phyloP scores from a whole-genome alignment of 2,113 vertebrate species.

The Octodon degus region DNA sequence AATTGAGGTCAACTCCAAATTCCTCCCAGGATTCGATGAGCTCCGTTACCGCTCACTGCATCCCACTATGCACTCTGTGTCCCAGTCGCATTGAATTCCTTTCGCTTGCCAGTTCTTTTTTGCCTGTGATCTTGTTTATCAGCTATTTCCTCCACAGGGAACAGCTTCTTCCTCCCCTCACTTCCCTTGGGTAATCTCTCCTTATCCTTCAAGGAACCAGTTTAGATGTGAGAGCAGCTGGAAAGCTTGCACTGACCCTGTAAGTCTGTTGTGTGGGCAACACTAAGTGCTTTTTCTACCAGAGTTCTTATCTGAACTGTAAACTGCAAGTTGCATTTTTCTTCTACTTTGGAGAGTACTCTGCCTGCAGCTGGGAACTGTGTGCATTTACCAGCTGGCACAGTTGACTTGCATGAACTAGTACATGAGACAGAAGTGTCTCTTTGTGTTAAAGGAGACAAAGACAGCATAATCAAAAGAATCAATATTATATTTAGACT shows the following conservation, averaged over 20 bases:
- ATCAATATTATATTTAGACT: neutral
- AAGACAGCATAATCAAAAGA: neutral
- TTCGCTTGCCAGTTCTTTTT: neutral
- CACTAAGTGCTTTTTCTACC: neutral
- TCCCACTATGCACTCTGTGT: neutral
- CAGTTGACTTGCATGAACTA: neutral
- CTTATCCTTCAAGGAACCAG: neutral
- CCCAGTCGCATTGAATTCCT: neutral
- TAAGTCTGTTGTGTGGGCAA: neutral
- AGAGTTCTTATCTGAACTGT: neutral
- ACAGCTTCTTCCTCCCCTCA: neutral
- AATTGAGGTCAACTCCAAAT: neutral
- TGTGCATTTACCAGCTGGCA: neutral
- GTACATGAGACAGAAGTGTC: neutral
- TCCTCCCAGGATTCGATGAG: neutral
- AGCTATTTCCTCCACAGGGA: neutral
- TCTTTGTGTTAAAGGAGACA: slow-evolving; percentile 25
- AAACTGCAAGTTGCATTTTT: neutral
- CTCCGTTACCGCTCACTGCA: neutral
- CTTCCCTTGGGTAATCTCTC: neutral
- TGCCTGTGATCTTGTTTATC: neutral
- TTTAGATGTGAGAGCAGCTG: neutral
- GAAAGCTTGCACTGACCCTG: neutral
- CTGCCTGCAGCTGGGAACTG: neutral
- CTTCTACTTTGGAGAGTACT: neutral